Conservation (phyloP, 2,797 vertebrate species). For the Brachyalestes nurse region DNA sequence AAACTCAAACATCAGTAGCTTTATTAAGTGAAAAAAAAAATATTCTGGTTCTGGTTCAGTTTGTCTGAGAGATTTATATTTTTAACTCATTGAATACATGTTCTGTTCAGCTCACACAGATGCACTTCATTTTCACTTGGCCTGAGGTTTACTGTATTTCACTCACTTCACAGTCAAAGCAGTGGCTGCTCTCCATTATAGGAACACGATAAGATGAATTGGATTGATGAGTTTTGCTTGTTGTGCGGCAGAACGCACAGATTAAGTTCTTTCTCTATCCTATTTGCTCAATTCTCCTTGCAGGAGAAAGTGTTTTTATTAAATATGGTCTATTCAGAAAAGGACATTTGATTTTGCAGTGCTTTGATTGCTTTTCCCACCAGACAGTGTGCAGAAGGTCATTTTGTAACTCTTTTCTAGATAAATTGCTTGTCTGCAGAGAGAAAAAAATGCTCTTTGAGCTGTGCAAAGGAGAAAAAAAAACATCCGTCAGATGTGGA, state of each 20-base stretch:
- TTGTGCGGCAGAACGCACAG: constrained; percentile 30
- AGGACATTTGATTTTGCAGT: constrained; percentile 50
- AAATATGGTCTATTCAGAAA: constrained; percentile 46
- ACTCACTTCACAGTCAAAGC: constrained; percentile 43
- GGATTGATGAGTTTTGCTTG: constrained; percentile 49
- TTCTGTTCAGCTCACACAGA: constrained; percentile 2
- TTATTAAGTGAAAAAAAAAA: not conserved
- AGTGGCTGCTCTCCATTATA: constrained; percentile 53
- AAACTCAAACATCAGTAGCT: not conserved
- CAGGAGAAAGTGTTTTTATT: constrained; percentile 1
- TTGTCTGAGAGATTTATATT: not conserved
- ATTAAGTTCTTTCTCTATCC: constrained; percentile 4
- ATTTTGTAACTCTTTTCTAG: constrained; percentile 43
- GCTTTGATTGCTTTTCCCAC: constrained; percentile 60
- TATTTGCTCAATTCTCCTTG: constrained; percentile 16
- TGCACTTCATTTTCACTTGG: constrained; percentile 35
- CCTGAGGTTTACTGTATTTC: constrained; percentile 45
- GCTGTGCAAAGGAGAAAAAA: constrained; percentile 20
- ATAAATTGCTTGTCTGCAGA: constrained; percentile 52
- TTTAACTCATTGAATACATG: not conserved
- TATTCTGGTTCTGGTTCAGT: not conserved
- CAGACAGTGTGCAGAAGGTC: constrained; percentile 41
- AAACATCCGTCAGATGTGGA: constrained; percentile 18
- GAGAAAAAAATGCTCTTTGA: constrained; percentile 42
- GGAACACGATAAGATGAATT: constrained; percentile 60